A percentile compares a stretch with the other conserved stretches of the same genome.
Conservation (phyloP, 2,797 vertebrate species). For the Acrossocheilus wenchowensis region DNA sequence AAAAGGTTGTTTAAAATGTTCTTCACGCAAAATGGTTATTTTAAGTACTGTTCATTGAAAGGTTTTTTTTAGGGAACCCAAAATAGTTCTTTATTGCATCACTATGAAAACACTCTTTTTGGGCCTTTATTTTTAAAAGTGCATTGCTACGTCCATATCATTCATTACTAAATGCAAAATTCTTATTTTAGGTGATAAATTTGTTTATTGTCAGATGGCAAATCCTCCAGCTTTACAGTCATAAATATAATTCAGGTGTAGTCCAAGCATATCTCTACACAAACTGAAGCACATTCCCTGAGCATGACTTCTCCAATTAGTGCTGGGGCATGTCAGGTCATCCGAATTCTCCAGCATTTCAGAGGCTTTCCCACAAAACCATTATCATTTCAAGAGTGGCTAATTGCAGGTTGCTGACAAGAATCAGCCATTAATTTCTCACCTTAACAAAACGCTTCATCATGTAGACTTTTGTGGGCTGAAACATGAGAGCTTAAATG, state of each 20-base stretch:
- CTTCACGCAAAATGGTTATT: too few species aligned
- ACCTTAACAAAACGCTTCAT: slow-evolving; percentile 45
- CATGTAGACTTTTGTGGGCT: slow-evolving; percentile 1
- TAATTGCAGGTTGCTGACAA: slow-evolving; percentile 69
- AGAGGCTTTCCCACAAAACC: slow-evolving; percentile 52
- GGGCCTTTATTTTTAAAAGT: too few species aligned
- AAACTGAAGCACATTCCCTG: background rate
- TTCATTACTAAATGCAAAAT: background rate
- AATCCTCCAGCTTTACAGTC: background rate
- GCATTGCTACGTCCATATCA: background rate
- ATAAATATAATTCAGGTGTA: background rate
- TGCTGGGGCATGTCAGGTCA: background rate
- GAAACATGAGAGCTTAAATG: slow-evolving; percentile 33
- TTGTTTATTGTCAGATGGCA: background rate
- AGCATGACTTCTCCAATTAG: background rate
- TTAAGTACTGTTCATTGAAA: too few species aligned
- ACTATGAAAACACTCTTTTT: too few species aligned
- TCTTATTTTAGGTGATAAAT: background rate
- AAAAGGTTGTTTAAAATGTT: too few species aligned
- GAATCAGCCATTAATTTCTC: slow-evolving; percentile 60
- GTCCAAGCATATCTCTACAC: background rate
- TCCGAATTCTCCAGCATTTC: slow-evolving; percentile 29
- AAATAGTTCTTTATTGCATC: too few species aligned
- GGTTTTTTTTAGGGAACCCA: background rate
- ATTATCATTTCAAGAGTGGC: slow-evolving; percentile 66